Conservation (phyloP, 2,113 vertebrate genomes). For the Athene noctua region DNA sequence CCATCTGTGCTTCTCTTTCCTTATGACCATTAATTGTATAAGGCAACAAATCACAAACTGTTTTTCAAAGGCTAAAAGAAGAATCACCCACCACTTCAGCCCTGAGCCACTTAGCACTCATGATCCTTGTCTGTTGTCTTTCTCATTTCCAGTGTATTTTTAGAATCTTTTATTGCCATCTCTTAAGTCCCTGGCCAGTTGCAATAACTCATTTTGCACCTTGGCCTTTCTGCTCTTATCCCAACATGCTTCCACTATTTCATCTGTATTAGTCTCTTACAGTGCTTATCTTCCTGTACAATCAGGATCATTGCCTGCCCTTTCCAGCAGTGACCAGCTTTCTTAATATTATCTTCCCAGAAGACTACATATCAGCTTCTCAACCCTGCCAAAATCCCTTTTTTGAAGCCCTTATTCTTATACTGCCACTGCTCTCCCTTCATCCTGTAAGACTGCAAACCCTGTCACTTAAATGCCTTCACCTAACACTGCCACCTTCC, state of each 20-base stretch:
- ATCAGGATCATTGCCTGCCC: neutral
- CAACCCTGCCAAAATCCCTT: neutral
- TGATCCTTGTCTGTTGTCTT: neutral
- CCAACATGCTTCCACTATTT: neutral
- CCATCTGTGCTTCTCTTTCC: neutral
- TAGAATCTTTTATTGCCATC: neutral
- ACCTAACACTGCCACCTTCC: neutral
- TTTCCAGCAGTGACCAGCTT: neutral
- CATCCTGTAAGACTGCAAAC: neutral
- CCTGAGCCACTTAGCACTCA: neutral
- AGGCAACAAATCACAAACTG: neutral
- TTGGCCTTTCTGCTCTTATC: neutral
- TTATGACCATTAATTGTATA: neutral
- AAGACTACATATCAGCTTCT: neutral
- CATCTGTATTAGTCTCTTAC: neutral
- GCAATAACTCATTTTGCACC: neutral
- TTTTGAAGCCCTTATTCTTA: neutral
- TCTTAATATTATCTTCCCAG: neutral
- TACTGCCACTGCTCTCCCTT: neutral
- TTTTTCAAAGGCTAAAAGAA: neutral
- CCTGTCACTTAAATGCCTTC: neutral
- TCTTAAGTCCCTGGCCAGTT: neutral
- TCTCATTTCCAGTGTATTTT: neutral
- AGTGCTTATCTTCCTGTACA: neutral
- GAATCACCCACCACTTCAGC: neutral